Percentiles rank a stretch among this genome's conserved stretches.
Evolutionary conservation across 2,888 invertebrate genomes (phyloP).

Genomic region (Caenorhabditis afra): DNA sequence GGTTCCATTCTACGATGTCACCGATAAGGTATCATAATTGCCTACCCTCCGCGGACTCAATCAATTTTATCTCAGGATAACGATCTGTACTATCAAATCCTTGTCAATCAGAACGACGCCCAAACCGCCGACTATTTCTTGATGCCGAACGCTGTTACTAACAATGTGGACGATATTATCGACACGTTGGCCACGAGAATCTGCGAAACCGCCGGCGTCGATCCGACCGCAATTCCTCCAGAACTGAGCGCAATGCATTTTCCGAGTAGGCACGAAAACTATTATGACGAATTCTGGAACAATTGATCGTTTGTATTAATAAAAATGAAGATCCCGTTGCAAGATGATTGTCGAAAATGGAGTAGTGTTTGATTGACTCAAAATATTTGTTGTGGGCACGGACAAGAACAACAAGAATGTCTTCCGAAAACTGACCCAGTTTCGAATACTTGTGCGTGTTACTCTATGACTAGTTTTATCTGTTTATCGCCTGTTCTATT

Average conservation of each 20-base stretch:
- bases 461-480: too few relatives aligned
- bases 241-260: background rate
- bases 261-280: slow-evolving; percentile 27
- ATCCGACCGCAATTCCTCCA: slow-evolving; percentile 33
- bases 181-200: slow-evolving; percentile 18
- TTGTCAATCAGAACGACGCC: background rate
- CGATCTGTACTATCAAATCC: slow-evolving; percentile 40
- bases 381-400: too few relatives aligned
- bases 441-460: too few relatives aligned
- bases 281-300: slow-evolving; percentile 25
- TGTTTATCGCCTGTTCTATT: too few relatives aligned
- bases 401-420: too few relatives aligned
- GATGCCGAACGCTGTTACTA: slow-evolving; percentile 28
- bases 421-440: too few relatives aligned
- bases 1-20: slow-evolving; percentile 48
- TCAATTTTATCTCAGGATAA: background rate
- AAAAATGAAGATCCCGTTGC: slow-evolving; percentile 2
- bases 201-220: slow-evolving; percentile 36
- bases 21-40: background rate
- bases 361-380: too few relatives aligned
- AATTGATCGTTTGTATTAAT: slow-evolving; percentile 40
- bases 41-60: too few relatives aligned
- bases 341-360: background rate
- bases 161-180: slow-evolving; percentile 9
- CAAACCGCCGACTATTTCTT: slow-evolving; percentile 20